Evolutionary conservation across 2,888 invertebrate species (phyloP).

Genomic region (Rotaria macrura): DNA sequence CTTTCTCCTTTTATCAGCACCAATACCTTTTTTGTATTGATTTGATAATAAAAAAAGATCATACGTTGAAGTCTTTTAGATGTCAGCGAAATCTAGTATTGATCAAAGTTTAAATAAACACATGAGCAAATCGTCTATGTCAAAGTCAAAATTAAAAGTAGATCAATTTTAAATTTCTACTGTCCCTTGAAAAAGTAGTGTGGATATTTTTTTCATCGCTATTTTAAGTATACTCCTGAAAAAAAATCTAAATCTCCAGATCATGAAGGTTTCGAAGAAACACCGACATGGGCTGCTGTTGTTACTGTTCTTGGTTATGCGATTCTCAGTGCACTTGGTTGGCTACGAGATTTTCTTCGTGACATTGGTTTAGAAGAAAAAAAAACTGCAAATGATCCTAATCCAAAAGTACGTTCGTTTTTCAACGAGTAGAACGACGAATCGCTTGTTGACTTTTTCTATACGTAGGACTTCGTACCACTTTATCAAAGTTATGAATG

Average conservation of each 20-base stretch:
- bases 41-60: too few species aligned
- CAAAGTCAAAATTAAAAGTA: not conserved
- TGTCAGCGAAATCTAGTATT: not conserved
- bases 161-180: not conserved
- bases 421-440: too few species aligned
- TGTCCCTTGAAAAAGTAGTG: not conserved
- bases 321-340: slow-evolving; percentile 80
- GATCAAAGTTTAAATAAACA: not conserved
- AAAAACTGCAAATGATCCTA: slow-evolving; percentile 43
- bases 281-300: slow-evolving; percentile 69
- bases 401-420: slow-evolving; percentile 36
- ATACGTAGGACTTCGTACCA: slow-evolving; percentile 48
- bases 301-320: slow-evolving; percentile 79
- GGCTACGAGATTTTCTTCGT: slow-evolving; percentile 74
- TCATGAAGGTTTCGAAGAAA: slow-evolving; percentile 56
- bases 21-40: too few species aligned
- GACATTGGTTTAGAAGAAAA: slow-evolving; percentile 50
- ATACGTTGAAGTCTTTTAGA: not conserved
- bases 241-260: not conserved
- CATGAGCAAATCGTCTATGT: not conserved
- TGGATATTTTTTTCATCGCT: not conserved
- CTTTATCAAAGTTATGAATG: slow-evolving; percentile 52
- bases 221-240: not conserved
- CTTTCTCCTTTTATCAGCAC: too few species aligned
- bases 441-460: not conserved